Base-by-base conservation (phyloP, 2,797 vertebrate species). In the Naso thynnoides region DNA sequence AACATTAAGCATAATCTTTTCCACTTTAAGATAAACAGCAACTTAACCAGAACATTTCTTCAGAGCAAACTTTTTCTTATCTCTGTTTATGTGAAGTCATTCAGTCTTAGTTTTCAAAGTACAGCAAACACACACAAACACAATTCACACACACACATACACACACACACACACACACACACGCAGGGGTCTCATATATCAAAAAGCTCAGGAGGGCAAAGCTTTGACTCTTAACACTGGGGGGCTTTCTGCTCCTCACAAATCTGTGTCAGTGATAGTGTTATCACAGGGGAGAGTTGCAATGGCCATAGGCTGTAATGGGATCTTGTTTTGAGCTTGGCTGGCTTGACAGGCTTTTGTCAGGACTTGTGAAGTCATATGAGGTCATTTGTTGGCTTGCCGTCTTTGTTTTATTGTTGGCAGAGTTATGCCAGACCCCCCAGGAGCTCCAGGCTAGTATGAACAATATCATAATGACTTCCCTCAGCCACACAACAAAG, bases 321-420 rank as follows among this genome's bases (percentile, higher is more conserved):
- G 29, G 68, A 91, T 82, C 76, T 21, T 5, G 63, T 84, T 71
- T 86, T 36, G 27, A 29, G 58, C 49, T 76, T n/a, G 9, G 54
- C 59, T 61, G 42, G 18, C 39, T 78, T 69, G 56, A 15, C 33
- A 19, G 42, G 74, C 77, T 81, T 86, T 86, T 83, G 89, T 88
- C 62, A 44, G 61, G 59, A 80, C 78, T 75, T 81, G 81, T 74
- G 70, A 83, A 85, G 84, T 84, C 75, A 69, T 65, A 29, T 81
- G 78, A 88, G 81, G 68, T 84, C 78, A 87, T 65, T 60, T 3
- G 15, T 27, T 50, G 42, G 67, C 70, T 72, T 49, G 53, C 45
- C 55, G 61, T 56, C 54, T 82, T 81, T 61, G 49, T 68, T 72
- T 80, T 68, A 26, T 67, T 11, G 15, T 13, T 41, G 18, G 31